These are phyloP conservation scores for Drosophila siamana DNA, from an alignment of 2,888 invertebrate genomes.

Conservation along the genomic window DNA sequence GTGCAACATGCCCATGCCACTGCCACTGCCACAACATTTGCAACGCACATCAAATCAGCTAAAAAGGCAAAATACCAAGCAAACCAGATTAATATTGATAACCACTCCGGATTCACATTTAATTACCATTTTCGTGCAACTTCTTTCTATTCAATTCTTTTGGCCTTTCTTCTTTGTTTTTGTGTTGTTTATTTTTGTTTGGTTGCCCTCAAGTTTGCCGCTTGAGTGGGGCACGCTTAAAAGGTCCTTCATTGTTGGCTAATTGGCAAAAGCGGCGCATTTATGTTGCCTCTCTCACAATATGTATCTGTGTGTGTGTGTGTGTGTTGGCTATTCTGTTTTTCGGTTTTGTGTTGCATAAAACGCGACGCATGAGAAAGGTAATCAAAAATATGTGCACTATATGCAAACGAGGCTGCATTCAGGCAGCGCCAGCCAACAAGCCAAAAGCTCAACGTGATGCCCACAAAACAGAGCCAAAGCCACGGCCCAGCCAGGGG, in stretches of 20 bases:
- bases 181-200: slow-evolving; percentile 9
- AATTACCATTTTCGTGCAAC: too few species aligned
- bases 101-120: too few species aligned
- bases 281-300: background rate
- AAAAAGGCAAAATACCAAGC: slow-evolving; percentile 30
- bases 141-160: too few species aligned
- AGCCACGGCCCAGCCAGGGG: background rate
- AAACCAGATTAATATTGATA: slow-evolving; percentile 8
- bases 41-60: slow-evolving; percentile 46
- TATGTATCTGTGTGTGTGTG: background rate
- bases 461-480: slow-evolving; percentile 2
- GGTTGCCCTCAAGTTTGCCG: background rate
- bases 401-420: slow-evolving; percentile 53
- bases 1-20: background rate
- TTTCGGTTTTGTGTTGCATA: slow-evolving; percentile 57
- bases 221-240: slow-evolving; percentile 17
- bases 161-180: slow-evolving; percentile 8
- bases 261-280: slow-evolving; percentile 64
- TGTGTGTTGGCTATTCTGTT: slow-evolving; percentile 20
- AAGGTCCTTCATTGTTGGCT: slow-evolving; percentile 63
- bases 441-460: slow-evolving; percentile 32
- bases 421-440: slow-evolving; percentile 10
- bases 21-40: background rate
- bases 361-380: slow-evolving; percentile 49
- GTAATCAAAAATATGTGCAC: slow-evolving; percentile 55